phyloP scores from a whole-genome alignment of 2,797 vertebrate genomes.

The Sternotherus odoratus region DNA sequence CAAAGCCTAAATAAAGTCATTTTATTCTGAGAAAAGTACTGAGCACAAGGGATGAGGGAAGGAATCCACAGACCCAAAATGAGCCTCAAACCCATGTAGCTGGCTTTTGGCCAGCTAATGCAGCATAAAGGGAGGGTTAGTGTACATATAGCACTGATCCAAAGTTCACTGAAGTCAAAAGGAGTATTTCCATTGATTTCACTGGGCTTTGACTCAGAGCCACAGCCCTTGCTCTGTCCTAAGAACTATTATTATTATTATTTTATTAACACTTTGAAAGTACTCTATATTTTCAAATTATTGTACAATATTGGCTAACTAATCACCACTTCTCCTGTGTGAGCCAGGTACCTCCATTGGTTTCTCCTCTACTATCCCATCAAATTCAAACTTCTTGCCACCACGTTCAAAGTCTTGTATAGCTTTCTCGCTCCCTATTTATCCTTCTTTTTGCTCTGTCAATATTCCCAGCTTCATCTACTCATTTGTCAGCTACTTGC shows the following conservation, averaged over 20 bases:
- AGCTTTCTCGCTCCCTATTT: not conserved
- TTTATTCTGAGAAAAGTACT: not conserved
- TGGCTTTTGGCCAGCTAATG: not conserved
- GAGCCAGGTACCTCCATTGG: not conserved
- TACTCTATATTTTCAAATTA: not conserved
- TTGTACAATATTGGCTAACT: not conserved
- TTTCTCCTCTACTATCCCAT: not conserved
- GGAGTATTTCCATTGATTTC: not conserved
- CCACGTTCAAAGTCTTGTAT: not conserved
- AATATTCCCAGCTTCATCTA: not conserved
- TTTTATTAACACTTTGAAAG: not conserved
- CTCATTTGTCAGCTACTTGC: not conserved
- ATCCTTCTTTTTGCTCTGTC: not conserved
- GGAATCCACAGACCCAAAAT: rapidly evolving
- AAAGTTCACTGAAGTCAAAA: not conserved
- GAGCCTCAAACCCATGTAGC: not conserved
- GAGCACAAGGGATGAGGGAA: not conserved
- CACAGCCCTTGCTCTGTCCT: not conserved
- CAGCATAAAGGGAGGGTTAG: not conserved
- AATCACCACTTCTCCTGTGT: not conserved
- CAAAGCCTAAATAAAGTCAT: not conserved
- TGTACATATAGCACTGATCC: not conserved
- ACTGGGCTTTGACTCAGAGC: not conserved
- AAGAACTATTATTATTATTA: not conserved
- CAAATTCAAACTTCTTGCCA: not conserved